A percentile compares a stretch with the other conserved stretches of the same genome.
Conservation (phyloP, 2,797 vertebrate species). For the Melanogrammus aeglefinus region DNA sequence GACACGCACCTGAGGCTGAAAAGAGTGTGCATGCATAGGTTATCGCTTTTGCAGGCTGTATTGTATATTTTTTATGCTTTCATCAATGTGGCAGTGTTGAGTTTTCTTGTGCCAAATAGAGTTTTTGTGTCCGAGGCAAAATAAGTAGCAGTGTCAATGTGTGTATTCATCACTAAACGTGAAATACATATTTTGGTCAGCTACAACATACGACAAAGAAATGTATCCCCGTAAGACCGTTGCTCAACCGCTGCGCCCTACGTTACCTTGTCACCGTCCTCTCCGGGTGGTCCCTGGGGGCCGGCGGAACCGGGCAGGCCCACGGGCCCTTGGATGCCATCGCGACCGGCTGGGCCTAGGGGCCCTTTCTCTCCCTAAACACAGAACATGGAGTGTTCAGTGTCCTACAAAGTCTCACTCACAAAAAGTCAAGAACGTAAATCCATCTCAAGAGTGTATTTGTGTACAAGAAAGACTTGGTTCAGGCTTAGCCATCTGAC, state of each 20-base stretch:
- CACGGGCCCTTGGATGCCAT: conserved; percentile 94
- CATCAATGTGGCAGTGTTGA: background rate
- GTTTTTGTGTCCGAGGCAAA: background rate
- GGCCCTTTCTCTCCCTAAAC: conserved; percentile 96
- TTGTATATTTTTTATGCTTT: background rate
- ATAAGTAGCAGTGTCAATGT: background rate
- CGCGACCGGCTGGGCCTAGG: conserved; percentile 91
- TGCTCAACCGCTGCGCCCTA: background rate
- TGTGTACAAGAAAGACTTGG: background rate
- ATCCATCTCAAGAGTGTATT: background rate
- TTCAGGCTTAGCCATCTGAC: background rate
- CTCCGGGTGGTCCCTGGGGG: conserved; percentile 94
- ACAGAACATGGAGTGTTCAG: background rate
- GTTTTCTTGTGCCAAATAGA: background rate
- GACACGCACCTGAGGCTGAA: background rate
- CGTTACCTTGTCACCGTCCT: conserved; percentile 96
- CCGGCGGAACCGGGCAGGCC: conserved; percentile 94
- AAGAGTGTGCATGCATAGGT: background rate
- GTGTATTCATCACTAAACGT: background rate
- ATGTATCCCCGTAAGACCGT: background rate
- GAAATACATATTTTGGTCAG: too few relatives aligned
- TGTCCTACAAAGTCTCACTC: background rate
- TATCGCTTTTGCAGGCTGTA: background rate
- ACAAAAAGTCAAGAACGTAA: background rate
- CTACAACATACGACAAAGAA: background rate